phyloP scores from a whole-genome alignment of 2,797 vertebrate species.

The Orientallactaga sibirica region DNA sequence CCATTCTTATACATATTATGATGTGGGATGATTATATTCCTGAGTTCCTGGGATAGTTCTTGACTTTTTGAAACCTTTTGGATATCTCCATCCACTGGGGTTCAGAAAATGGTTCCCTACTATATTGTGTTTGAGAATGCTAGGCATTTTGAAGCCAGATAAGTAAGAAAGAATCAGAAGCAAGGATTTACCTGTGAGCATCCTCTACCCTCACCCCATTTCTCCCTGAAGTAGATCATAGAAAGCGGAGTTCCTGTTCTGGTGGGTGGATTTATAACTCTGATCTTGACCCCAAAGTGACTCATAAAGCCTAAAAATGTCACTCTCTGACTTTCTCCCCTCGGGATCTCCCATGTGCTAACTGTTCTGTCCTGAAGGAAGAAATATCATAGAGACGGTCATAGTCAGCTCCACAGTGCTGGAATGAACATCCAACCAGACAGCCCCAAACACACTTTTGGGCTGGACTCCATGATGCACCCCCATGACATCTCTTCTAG shows the following conservation, averaged over 20 bases:
- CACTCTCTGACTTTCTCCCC: neutral
- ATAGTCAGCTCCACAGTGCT: too few species aligned
- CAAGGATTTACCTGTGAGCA: neutral
- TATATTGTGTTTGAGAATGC: neutral
- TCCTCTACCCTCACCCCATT: too few species aligned
- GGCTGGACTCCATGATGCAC: too few species aligned
- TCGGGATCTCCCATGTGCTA: neutral
- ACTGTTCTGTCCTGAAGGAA: neutral
- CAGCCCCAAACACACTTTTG: too few species aligned
- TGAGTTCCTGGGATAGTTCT: neutral
- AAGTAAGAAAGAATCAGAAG: neutral
- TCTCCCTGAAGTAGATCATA: neutral
- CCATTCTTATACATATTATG: neutral
- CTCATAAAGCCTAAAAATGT: neutral
- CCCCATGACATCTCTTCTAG: too few species aligned
- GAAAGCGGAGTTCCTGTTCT: neutral
- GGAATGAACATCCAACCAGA: too few species aligned
- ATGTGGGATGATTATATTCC: neutral
- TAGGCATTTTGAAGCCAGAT: neutral
- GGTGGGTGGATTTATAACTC: neutral
- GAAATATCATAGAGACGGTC: neutral
- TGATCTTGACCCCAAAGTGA: neutral
- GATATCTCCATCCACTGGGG: neutral
- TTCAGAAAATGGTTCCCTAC: neutral
- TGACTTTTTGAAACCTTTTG: neutral